Conservation (phyloP, 1,140 invertebrate species). For the Rhopalosiphum padi region DNA sequence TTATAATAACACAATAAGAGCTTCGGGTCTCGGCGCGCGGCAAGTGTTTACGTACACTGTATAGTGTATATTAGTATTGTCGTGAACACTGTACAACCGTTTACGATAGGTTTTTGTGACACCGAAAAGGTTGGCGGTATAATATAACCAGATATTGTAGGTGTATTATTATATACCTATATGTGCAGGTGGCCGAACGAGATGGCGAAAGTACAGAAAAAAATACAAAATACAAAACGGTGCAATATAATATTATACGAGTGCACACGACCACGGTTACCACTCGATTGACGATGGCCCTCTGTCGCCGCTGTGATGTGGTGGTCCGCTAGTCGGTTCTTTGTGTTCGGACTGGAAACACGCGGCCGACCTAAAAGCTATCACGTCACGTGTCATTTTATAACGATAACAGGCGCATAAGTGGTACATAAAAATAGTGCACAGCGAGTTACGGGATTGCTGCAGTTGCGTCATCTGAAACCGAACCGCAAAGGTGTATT, state of each 20-base stretch:
- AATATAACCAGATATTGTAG: background rate
- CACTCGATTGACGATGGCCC: background rate
- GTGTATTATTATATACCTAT: background rate
- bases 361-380: background rate
- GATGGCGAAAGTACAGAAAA: background rate
- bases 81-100: background rate
- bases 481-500: background rate
- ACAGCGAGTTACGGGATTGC: background rate
- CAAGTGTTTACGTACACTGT: background rate
- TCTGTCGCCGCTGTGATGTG: background rate
- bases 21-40: background rate
- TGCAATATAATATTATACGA: background rate
- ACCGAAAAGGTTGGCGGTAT: background rate
- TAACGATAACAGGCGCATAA: background rate
- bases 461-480: background rate
- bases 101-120: conserved; percentile 1
- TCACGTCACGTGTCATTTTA: conserved; percentile 26
- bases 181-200: background rate
- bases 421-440: background rate
- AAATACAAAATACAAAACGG: background rate
- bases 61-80: background rate
- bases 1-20: background rate
- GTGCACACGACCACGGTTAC: background rate
- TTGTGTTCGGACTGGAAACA: background rate
- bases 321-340: background rate